phyloP scores from a whole-genome alignment of 2,113 vertebrate species.

The Cyanistes caeruleus region DNA sequence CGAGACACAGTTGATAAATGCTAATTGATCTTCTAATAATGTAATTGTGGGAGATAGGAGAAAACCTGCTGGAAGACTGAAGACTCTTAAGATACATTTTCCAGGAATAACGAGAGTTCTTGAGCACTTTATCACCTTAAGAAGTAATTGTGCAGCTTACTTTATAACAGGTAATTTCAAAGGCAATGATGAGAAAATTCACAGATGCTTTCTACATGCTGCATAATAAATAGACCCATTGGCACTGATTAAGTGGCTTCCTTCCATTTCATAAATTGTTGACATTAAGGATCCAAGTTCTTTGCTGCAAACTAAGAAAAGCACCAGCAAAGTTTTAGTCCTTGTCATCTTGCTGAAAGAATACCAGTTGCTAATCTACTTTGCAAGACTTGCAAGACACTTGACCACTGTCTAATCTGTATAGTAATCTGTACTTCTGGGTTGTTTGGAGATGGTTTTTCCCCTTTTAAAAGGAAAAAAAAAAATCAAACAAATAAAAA shows the following conservation, averaged over 20 bases:
- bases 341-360: neutral
- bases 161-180: neutral
- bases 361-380: neutral
- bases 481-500: neutral
- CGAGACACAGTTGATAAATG: neutral
- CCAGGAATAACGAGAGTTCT: neutral
- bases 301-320: neutral
- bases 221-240: neutral
- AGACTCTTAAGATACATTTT: neutral
- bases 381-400: neutral
- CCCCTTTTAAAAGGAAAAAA: accelerated
- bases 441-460: neutral
- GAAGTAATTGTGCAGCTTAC: neutral
- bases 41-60: neutral
- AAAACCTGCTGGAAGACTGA: constrained; percentile 1
- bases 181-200: neutral
- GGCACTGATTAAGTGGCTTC: neutral
- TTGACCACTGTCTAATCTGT: neutral
- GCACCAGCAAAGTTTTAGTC: neutral
- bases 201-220: neutral
- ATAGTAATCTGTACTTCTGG: neutral
- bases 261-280: neutral
- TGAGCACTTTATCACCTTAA: neutral
- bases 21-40: neutral
- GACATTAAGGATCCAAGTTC: neutral